Evolutionary conservation across 35 echinoderm and acorn worm genomes (phyloP).

Genomic region (Chiridota heheva): DNA sequence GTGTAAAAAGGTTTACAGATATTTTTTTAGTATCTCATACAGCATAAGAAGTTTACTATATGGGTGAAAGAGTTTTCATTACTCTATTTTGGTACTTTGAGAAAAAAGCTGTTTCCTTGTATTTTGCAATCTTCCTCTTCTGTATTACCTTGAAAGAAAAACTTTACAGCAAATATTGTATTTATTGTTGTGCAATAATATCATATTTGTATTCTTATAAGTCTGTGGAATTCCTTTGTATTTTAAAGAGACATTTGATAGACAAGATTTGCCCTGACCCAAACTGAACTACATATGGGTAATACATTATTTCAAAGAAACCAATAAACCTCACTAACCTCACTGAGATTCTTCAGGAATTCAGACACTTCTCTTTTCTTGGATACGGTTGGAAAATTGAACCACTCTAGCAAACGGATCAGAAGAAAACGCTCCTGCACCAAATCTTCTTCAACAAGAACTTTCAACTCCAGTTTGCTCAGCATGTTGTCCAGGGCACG

Average conservation of each 20-base stretch:
- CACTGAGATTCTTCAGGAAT: constrained; percentile 53
- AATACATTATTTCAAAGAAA: neutral
- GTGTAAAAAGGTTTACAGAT: too few species aligned
- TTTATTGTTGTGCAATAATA: neutral
- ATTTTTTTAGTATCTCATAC: too few species aligned
- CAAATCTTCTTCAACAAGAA: constrained; percentile 68
- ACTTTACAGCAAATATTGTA: neutral
- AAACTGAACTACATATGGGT: neutral
- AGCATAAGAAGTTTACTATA: too few species aligned
- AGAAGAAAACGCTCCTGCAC: constrained; percentile 71
- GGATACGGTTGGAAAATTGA: constrained; percentile 65
- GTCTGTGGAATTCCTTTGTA: neutral
- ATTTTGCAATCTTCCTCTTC: neutral
- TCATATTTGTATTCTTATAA: neutral
- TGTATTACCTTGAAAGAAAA: neutral
- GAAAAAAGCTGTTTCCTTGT: too few species aligned
- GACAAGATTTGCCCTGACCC: neutral
- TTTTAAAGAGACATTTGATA: neutral
- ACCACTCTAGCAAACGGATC: constrained; percentile 80
- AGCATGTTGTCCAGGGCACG: constrained; percentile 72
- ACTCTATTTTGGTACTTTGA: too few species aligned
- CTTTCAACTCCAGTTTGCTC: constrained; percentile 70
- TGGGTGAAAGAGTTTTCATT: too few species aligned
- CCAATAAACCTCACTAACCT: constrained; percentile 23
- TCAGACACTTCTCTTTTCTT: constrained; percentile 62